Evolutionary conservation across 1,140 invertebrate species (phyloP).

Genomic region (Trinorchestia longiramus): DNA sequence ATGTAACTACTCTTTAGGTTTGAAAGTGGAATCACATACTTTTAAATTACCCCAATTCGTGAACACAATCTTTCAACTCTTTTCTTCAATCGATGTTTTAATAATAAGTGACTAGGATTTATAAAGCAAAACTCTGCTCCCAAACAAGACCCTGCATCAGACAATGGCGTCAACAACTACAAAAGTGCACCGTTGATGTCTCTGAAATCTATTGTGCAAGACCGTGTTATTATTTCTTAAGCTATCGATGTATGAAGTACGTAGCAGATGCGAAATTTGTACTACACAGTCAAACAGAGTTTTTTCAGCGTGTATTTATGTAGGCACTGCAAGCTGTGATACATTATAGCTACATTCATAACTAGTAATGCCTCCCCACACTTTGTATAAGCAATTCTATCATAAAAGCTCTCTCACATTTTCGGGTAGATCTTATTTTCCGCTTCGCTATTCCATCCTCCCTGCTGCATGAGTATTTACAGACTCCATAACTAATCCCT

Average conservation of each 20-base stretch:
- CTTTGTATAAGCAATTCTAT: too few relatives aligned
- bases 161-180: background rate
- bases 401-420: too few relatives aligned
- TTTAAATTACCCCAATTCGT: background rate
- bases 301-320: background rate
- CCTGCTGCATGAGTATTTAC: too few relatives aligned
- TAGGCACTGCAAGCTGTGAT: background rate
- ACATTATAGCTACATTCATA: background rate
- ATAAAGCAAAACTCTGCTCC: background rate
- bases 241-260: too few relatives aligned
- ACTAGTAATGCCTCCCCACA: too few relatives aligned
- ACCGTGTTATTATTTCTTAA: background rate
- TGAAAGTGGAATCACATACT: background rate
- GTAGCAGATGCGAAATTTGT: background rate
- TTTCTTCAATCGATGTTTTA: background rate
- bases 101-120: background rate
- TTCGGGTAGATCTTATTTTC: background rate
- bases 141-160: background rate
- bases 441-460: background rate
- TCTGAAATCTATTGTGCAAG: background rate
- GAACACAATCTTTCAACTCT: background rate
- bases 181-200: background rate
- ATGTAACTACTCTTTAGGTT: background rate
- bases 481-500: background rate
- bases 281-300: background rate